These are phyloP conservation scores for Dromiciops gliroides DNA, from an alignment of 2,113 vertebrate genomes.

Conservation along the genomic window DNA sequence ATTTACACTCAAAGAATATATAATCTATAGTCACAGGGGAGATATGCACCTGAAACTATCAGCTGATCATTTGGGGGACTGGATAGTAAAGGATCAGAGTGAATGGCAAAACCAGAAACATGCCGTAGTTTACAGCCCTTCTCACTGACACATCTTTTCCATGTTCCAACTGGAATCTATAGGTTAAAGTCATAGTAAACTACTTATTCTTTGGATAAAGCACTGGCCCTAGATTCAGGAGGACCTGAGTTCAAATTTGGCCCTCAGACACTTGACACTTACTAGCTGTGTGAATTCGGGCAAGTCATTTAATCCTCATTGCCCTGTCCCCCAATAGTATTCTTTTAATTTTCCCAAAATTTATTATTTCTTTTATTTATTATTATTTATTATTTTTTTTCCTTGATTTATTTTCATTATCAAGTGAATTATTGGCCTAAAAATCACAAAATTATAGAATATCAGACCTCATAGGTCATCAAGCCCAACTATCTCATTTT, in stretches of 20 bases:
- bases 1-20: neutral
- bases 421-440: neutral
- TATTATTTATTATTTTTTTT: too few species aligned
- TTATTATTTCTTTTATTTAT: too few species aligned
- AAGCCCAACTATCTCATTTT: neutral
- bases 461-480: neutral
- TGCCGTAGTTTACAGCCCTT: neutral
- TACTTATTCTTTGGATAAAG: too few species aligned
- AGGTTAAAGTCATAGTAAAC: neutral
- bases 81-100: neutral
- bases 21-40: neutral
- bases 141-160: neutral
- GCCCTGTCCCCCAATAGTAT: too few species aligned
- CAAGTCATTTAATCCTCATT: too few species aligned
- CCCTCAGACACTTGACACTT: too few species aligned
- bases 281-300: too few species aligned
- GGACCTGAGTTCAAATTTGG: too few species aligned
- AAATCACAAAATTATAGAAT: neutral
- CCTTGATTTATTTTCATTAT: too few species aligned
- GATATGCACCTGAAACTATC: neutral
- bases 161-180: neutral
- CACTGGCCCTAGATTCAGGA: too few species aligned
- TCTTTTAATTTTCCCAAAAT: too few species aligned
- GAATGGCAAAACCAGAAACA: too few species aligned
- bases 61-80: neutral